Conservation (phyloP, 2,888 invertebrate genomes). For the Hypomecis punctinalis region DNA sequence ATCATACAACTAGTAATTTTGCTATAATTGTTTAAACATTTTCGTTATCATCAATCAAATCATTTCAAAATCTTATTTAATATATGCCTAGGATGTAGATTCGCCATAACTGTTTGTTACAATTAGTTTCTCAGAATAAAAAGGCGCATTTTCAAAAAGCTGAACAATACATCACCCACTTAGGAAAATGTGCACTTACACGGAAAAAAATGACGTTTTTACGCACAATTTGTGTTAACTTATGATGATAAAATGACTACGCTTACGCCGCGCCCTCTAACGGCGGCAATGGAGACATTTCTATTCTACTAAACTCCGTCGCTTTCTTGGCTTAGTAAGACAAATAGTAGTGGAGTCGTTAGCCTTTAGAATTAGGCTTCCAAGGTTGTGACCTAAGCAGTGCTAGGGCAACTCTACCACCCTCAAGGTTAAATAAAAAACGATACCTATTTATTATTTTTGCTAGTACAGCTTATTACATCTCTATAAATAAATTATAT, state of each 20-base stretch:
- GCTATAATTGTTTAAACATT: no score
- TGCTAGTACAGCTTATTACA: no score
- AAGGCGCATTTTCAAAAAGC: slow-evolving; percentile 8
- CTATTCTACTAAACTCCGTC: slow-evolving; percentile 21
- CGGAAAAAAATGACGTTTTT: slow-evolving; percentile 42
- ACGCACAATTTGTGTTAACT: slow-evolving; percentile 43
- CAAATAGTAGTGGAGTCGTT: slow-evolving; percentile 19
- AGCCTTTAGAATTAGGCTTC: slow-evolving; percentile 13
- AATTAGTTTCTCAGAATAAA: slow-evolving; percentile 2
- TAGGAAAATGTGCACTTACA: slow-evolving; percentile 32
- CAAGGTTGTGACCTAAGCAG: slow-evolving; percentile 8
- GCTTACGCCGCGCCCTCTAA: slow-evolving; percentile 34
- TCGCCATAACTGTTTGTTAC: no score
- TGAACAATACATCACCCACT: slow-evolving; percentile 35
- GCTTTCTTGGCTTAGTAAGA: slow-evolving; percentile 24
- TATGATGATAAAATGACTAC: slow-evolving; percentile 45
- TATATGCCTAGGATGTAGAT: no score
- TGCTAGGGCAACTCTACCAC: background rate
- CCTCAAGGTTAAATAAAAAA: background rate
- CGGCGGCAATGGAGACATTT: slow-evolving; percentile 33
- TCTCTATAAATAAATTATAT: no score
- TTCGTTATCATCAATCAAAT: no score
- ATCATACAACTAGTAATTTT: no score
- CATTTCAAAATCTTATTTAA: no score
- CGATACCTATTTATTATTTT: background rate